phyloP scores from a whole-genome alignment of 2,113 vertebrate species.

The Burhinus bistriatus region DNA sequence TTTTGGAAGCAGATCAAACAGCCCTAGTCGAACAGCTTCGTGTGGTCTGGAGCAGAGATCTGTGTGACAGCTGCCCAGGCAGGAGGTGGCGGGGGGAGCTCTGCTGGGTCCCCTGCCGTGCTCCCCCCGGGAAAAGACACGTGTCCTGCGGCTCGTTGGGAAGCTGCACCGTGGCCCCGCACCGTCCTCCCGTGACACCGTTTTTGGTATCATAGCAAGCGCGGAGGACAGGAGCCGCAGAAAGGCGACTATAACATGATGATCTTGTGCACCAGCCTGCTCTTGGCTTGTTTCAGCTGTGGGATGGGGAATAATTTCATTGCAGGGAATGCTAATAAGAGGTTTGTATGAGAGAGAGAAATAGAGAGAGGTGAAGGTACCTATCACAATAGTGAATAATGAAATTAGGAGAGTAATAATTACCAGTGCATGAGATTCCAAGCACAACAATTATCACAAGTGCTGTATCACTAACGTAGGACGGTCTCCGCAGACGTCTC shows the following conservation, averaged over 20 bases:
- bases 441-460: constrained; percentile 23
- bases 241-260: rapidly evolving
- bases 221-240: not conserved
- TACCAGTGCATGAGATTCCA: constrained; percentile 28
- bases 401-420: constrained; percentile 48
- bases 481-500: not conserved
- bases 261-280: not conserved
- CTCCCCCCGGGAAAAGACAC: rapidly evolving
- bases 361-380: constrained; percentile 31
- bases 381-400: constrained; percentile 49
- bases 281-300: not conserved
- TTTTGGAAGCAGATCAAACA: not conserved
- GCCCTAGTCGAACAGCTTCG: rapidly evolving
- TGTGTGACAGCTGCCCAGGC: not conserved
- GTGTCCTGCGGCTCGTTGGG: rapidly evolving
- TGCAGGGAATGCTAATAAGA: constrained; percentile 14
- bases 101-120: not conserved
- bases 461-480: not conserved
- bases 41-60: not conserved
- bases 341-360: not conserved
- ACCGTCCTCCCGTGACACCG: not conserved
- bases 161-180: not conserved
- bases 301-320: not conserved
- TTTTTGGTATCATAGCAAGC: not conserved
- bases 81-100: not conserved